A percentile compares a stretch with the other conserved stretches of the same genome.
Evolutionary conservation across 2,888 invertebrate genomes (phyloP).

Genomic region (Cosmia trapezina): DNA sequence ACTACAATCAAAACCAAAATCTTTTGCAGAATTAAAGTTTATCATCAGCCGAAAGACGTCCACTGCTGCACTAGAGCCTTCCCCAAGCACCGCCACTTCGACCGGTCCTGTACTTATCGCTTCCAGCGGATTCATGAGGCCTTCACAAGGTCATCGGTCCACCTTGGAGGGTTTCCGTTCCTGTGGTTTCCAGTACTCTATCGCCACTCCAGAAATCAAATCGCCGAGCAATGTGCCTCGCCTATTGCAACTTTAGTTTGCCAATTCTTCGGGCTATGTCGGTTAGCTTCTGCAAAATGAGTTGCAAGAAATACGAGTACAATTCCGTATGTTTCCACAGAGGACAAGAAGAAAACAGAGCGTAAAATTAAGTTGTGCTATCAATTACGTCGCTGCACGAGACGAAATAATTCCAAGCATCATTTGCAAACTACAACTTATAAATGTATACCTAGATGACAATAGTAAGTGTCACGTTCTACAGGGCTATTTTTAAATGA

Average conservation of each 20-base stretch:
- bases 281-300: background rate
- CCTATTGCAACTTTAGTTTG: background rate
- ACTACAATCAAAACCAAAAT: background rate
- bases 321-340: conserved; percentile 56
- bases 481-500: too few relatives aligned
- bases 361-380: conserved; percentile 62
- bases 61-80: background rate
- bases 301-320: background rate
- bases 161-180: too few relatives aligned
- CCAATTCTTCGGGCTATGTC: background rate
- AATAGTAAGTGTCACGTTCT: background rate
- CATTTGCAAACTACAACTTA: conserved; percentile 15
- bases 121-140: background rate
- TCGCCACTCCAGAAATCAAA: background rate
- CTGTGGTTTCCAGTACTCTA: background rate
- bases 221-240: background rate
- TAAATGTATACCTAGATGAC: background rate
- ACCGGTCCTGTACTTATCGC: too few relatives aligned
- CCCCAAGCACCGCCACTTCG: background rate
- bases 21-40: background rate
- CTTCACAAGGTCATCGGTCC: background rate
- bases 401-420: conserved; percentile 30
- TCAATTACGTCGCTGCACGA: conserved; percentile 59
- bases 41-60: background rate
- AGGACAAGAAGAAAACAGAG: conserved; percentile 60